Evolutionary conservation across 2,888 invertebrate species (phyloP).

Genomic region (Diaphora mendica): DNA sequence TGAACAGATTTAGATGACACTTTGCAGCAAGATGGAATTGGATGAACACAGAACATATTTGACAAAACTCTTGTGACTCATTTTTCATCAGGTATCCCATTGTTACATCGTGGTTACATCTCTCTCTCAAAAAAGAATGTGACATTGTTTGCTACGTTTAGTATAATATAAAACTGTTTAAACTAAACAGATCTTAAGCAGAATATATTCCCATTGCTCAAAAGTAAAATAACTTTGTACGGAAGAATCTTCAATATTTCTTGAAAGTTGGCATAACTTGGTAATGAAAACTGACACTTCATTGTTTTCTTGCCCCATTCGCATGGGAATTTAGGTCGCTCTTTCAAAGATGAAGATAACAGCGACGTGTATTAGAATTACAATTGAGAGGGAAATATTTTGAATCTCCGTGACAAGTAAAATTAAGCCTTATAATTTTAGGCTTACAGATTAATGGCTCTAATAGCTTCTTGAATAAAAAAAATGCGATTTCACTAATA

Average conservation of each 20-base stretch:
- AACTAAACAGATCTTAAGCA: neutral
- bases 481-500: too few relatives aligned
- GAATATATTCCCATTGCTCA: neutral
- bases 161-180: neutral
- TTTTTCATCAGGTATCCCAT: too few relatives aligned
- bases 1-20: too few relatives aligned
- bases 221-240: neutral
- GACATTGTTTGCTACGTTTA: neutral
- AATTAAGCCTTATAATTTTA: neutral
- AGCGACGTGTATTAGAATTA: neutral
- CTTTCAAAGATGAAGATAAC: neutral
- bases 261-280: constrained; percentile 2
- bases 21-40: too few relatives aligned
- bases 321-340: neutral
- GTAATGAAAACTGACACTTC: neutral
- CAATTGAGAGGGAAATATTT: neutral
- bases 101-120: too few relatives aligned
- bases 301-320: neutral
- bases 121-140: neutral
- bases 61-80: too few relatives aligned
- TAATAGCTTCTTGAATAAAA: too few relatives aligned
- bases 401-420: neutral
- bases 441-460: too few relatives aligned
- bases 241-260: neutral
- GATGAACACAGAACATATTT: too few relatives aligned